phyloP scores from a whole-genome alignment of 2,113 vertebrate genomes.

The Microtus pennsylvanicus region DNA sequence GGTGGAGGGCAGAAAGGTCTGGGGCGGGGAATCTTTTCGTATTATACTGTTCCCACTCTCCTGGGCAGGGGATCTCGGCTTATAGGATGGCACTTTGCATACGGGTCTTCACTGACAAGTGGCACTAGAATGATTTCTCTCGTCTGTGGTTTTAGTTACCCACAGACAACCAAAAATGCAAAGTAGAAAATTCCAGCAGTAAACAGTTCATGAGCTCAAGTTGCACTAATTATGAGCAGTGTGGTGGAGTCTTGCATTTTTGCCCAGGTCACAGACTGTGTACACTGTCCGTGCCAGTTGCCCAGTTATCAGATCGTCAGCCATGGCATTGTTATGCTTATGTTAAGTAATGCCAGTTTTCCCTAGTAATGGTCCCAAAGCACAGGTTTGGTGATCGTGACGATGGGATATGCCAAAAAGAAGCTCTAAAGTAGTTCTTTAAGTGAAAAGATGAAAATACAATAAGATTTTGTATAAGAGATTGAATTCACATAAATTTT shows the following conservation, averaged over 20 bases:
- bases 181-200: not conserved
- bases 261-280: not conserved
- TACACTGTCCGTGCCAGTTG: not conserved
- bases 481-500: not conserved
- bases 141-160: not conserved
- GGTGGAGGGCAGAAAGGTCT: constrained; percentile 15
- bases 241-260: not conserved
- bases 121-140: not conserved
- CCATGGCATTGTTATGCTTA: not conserved
- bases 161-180: not conserved
- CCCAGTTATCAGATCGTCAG: not conserved
- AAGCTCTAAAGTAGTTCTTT: not conserved
- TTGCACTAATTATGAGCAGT: not conserved
- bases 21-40: not conserved
- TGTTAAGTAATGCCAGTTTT: not conserved
- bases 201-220: not conserved
- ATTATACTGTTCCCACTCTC: not conserved
- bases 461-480: not conserved
- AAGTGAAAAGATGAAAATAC: not conserved
- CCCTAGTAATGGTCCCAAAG: not conserved
- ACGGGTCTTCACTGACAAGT: not conserved
- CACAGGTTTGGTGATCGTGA: not conserved
- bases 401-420: not conserved
- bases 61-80: constrained; percentile 19
- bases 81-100: not conserved